Base-by-base conservation (phyloP, 2,888 invertebrate species). In the Acanthosepion esculentum region DNA sequence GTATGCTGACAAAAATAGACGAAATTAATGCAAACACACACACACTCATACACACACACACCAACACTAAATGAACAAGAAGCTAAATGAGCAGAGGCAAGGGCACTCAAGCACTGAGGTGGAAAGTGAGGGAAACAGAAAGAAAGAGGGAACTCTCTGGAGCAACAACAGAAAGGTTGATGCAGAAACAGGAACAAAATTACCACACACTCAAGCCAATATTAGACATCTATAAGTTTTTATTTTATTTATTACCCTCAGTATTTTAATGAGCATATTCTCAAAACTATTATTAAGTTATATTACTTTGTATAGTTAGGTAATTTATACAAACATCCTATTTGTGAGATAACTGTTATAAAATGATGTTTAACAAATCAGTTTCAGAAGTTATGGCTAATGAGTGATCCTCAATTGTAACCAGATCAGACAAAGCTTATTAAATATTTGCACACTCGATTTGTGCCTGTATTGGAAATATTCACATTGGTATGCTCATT, bases 1-100 rank as follows among this genome's bases (percentile, higher is more conserved):
- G 93, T 93, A 93, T 29, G 53, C 93, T 93, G 93, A 93, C 53
- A 93, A 93, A 93, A 93, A 93, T 93, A 93, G 93, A 93, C 53
- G 50, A 93, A 20, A 93, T 93, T 53, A 93, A 93, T n/a, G n/a
- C 93, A 93, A 23, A 23, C 48, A 93, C n/a, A 53, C 78, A 29
- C 48, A 93, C 50, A 93, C n/a, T 0, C 78, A 78, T 29, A n/a
- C 64, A 41, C 41, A 41, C 41, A 41, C 41, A 41, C 41, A 41
- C 41, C 41, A 41, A 29, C 78, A 78, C 78, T 78, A 78, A 78
- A 78, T 78, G 78, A n/a, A 78, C 78, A 33, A n/a, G n/a, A 78
- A 78, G 78, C n/a, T 78, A 78, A 33, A n/a, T 18, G 50, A 93
- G 93, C 93, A 93, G 93, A 48, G 93, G 53, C 50, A 48, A 26